Percentiles rank a stretch among this genome's conserved stretches.
Evolutionary conservation across 2,797 vertebrate genomes (phyloP).

Genomic region (Gephyroberyx darwinii): DNA sequence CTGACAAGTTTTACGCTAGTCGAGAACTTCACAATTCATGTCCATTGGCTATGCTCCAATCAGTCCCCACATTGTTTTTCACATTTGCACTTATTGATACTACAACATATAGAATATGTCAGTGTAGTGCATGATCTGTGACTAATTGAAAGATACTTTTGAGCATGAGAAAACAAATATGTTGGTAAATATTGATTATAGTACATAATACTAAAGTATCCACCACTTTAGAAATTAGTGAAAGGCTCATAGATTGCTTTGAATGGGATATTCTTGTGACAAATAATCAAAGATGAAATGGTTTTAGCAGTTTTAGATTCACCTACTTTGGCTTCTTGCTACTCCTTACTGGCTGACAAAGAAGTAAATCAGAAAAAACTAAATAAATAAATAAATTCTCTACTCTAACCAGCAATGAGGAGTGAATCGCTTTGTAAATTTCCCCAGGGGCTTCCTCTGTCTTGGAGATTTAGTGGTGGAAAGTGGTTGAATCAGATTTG

Average conservation of each 20-base stretch:
- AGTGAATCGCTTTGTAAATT: slow-evolving; percentile 78
- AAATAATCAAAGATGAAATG: not conserved
- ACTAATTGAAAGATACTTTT: no score
- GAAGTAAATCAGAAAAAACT: not conserved
- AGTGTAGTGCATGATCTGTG: no score
- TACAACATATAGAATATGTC: no score
- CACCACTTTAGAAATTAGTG: no score
- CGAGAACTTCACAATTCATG: no score
- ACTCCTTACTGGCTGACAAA: not conserved
- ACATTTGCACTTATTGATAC: no score
- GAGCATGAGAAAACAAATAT: no score
- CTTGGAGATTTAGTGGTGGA: slow-evolving; percentile 76
- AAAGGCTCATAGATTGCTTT: no score
- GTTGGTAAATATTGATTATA: no score
- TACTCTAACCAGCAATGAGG: slow-evolving; percentile 75
- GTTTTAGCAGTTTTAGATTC: not conserved
- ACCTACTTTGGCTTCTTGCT: not conserved
- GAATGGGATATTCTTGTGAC: not conserved
- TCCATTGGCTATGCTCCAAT: no score
- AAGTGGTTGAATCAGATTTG: slow-evolving; percentile 80
- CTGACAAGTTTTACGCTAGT: not conserved
- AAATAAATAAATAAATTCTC: slow-evolving; percentile 34
- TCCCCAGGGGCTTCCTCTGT: slow-evolving; percentile 74
- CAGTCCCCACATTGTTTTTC: no score
- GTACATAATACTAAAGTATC: no score